A percentile compares a stretch with the other conserved stretches of the same genome.
Conservation (phyloP, 2,888 invertebrate species). For the Noctua fimbriata region DNA sequence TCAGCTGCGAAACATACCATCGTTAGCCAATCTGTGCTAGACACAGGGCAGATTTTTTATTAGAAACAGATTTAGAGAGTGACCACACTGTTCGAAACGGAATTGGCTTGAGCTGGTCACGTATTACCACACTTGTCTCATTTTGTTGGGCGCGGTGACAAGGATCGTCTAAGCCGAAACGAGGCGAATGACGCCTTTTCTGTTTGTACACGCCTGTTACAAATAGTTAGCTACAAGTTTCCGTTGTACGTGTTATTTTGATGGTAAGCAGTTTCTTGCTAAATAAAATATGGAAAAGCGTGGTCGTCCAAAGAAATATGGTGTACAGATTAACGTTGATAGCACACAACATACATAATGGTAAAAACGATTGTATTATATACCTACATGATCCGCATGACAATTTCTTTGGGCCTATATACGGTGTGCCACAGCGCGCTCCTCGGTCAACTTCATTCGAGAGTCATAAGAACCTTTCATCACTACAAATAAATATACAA, state of each 20-base stretch:
- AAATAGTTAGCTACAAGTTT: neutral
- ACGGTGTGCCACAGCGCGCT: neutral
- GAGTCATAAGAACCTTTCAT: neutral
- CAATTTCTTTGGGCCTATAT: neutral
- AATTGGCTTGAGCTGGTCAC: neutral
- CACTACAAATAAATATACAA: neutral
- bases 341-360: neutral
- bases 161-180: neutral
- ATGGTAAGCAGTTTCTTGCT: neutral
- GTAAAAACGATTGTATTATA: neutral
- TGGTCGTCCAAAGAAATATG: neutral
- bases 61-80: neutral
- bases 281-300: neutral
- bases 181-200: neutral
- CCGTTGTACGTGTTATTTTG: neutral
- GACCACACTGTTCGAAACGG: neutral
- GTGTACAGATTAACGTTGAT: neutral
- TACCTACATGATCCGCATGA: neutral
- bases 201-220: neutral
- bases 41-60: neutral
- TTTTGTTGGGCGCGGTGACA: neutral
- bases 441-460: neutral
- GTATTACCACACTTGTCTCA: neutral
- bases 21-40: neutral
- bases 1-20: constrained; percentile 75